Percentiles rank a stretch among this genome's conserved stretches.
Conservation (phyloP, 2,113 vertebrate species). For the Tympanuchus pallidicinctus region DNA sequence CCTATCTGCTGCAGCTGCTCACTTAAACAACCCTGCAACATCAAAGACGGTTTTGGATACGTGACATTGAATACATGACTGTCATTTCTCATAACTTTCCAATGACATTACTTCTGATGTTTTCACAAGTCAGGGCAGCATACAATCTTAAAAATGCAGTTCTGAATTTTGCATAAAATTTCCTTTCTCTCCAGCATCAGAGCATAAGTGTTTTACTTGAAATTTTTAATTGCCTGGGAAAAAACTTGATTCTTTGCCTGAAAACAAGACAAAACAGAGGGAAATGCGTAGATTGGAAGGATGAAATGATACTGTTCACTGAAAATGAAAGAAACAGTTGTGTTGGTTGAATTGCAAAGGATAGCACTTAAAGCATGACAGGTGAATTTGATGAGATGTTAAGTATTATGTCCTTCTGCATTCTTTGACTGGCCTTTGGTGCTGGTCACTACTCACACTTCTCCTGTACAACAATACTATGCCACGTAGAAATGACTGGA, state of each 20-base stretch:
- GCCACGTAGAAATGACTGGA: background rate
- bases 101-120: background rate
- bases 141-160: background rate
- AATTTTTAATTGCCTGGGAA: background rate
- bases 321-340: background rate
- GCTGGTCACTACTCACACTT: background rate
- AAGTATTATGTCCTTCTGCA: background rate
- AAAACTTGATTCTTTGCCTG: background rate
- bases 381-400: background rate
- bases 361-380: background rate
- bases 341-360: background rate
- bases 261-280: background rate
- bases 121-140: background rate
- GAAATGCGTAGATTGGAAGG: background rate
- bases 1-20: background rate
- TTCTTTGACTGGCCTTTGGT: background rate
- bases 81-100: background rate
- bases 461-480: background rate
- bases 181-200: background rate
- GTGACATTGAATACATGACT: background rate
- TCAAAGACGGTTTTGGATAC: background rate
- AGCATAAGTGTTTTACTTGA: background rate
- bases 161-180: background rate
- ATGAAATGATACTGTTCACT: background rate
- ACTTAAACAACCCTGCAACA: background rate